These are phyloP conservation scores for Gymnoscopelus microlampas DNA, from an alignment of 2,797 vertebrate genomes.

Conservation along the genomic window DNA sequence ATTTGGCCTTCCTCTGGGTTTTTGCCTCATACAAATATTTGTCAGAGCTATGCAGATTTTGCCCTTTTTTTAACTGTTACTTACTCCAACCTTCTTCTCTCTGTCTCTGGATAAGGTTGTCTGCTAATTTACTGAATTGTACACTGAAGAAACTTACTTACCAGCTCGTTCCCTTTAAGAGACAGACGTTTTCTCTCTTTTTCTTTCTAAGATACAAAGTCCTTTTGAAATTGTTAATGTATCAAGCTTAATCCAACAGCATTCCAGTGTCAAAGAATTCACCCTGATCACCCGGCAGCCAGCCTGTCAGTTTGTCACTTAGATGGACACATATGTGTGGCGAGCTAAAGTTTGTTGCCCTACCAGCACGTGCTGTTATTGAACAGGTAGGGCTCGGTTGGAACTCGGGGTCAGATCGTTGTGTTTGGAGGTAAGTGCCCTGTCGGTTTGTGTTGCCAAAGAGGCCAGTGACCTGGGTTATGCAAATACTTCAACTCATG, in stretches of 20 bases:
- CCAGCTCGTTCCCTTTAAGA: slow-evolving; percentile 19
- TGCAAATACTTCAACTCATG: slow-evolving; percentile 61
- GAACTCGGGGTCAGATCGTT: slow-evolving; percentile 53
- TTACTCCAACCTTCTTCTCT: too few relatives aligned
- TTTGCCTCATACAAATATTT: too few relatives aligned
- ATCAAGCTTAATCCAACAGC: background rate
- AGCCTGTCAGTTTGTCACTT: slow-evolving; percentile 4
- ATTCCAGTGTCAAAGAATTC: background rate
- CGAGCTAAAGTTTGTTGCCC: background rate
- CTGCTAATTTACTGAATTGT: too few relatives aligned
- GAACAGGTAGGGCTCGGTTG: slow-evolving; percentile 36
- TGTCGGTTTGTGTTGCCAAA: slow-evolving; percentile 64
- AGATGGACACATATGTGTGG: too few relatives aligned
- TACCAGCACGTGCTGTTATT: slow-evolving; percentile 44
- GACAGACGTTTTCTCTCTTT: background rate
- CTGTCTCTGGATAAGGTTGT: too few relatives aligned
- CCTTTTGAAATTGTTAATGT: too few relatives aligned
- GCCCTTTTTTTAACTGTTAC: too few relatives aligned
- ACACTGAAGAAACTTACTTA: slow-evolving; percentile 24
- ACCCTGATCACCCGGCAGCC: background rate
- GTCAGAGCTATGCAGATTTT: too few relatives aligned
- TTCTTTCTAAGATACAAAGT: background rate
- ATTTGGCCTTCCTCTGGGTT: too few relatives aligned
- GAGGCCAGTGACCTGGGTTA: slow-evolving; percentile 62
- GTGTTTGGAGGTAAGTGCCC: slow-evolving; percentile 79